Evolutionary conservation across 2,113 vertebrate genomes (phyloP), one percentile per base, ranked within the genome.

Genomic region (Campylomormyrus tamandua): DNA sequence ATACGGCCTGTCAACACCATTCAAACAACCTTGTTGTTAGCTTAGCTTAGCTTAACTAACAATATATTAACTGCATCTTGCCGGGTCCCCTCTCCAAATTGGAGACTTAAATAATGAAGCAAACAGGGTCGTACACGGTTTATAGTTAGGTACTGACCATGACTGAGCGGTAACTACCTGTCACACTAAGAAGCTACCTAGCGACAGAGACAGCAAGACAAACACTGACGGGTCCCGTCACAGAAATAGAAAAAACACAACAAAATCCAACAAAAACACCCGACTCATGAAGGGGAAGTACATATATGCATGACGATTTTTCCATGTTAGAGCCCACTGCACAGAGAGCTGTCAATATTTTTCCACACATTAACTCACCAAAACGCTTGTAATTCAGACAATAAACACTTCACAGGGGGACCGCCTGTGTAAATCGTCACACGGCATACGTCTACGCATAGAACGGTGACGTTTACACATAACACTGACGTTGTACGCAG

Each of bases 391-490:
- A 7, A 77, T 80, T 87, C 45, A 89, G 66, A 91, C 89, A 91
- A 87, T 87, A 74, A 77, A 91, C 50, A 83, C 62, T 89, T 80
- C 88, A 86, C 83, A 27, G 31, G 58, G 49, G 53, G 49, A 53
- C 21, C 21, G 46, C 85, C 46, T 80, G 90, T 49, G 90, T 87
- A 49, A 3, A 24, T 83, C 90, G 90, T 91, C 86, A 90, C 53
- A 10, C 3, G 39, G 62, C 27, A 21, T 3, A 77, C 84, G 89
- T 88, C 15, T 3, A 58, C 66, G 58, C 90, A 62, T 74, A 89
- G 35, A 83, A 52, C 3, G 27, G 24, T 90, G 77, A 88, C 90
- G 86, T 91, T 1, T 39, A 87, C 58, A 77, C 77, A 62, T 35
- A 52, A 31, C 4, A 46, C 56, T 88, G 77, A 88, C 90, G 86